Conservation (phyloP, 2,888 invertebrate genomes). For the Melipona beecheii region DNA sequence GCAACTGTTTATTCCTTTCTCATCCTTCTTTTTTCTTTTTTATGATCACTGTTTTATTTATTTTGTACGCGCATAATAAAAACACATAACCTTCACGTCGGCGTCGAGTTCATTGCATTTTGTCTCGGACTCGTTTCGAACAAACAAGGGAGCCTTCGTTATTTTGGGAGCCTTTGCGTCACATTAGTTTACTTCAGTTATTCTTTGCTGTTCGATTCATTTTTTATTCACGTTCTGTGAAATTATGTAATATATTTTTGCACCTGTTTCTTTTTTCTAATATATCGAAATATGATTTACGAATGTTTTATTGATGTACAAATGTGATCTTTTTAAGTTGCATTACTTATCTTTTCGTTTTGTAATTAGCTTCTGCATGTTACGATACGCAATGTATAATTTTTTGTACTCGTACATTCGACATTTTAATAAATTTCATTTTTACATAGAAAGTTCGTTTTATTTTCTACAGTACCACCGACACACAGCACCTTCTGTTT, state of each 20-base stretch:
- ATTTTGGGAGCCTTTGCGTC: not conserved
- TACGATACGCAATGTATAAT: conserved; percentile 20
- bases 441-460: conserved; percentile 45
- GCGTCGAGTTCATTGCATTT: conserved; percentile 2
- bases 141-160: not conserved
- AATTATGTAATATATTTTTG: conserved; percentile 14
- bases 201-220: not conserved
- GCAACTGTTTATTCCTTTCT: not conserved
- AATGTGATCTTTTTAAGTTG: conserved; percentile 8
- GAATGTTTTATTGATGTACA: not conserved
- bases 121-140: not conserved
- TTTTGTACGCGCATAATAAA: not conserved
- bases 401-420: conserved; percentile 43
- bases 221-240: not conserved
- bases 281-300: not conserved
- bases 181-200: not conserved
- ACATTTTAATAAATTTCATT: conserved; percentile 62
- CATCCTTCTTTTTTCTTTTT: not conserved
- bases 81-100: conserved; percentile 55
- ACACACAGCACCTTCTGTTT: conserved; percentile 11
- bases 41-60: not conserved
- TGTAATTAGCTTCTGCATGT: conserved; percentile 13
- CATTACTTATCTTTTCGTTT: conserved; percentile 1
- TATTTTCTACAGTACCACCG: conserved; percentile 49
- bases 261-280: not conserved